Conservation (phyloP, 2,888 invertebrate species). For the Tiphia femorata region DNA sequence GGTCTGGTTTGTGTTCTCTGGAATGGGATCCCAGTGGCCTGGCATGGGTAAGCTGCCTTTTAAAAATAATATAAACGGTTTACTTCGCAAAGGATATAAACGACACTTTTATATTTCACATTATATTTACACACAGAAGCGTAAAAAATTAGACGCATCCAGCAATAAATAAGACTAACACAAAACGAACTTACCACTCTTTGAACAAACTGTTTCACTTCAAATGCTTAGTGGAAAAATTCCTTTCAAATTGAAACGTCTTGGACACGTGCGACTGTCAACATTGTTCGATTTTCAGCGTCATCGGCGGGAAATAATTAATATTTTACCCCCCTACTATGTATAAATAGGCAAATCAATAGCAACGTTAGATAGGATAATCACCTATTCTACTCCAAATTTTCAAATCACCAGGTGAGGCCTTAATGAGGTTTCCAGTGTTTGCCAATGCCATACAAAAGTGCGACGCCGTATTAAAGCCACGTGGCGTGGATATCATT, state of each 20-base stretch:
- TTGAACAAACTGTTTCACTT: no score
- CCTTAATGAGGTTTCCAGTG: slow-evolving; percentile 76
- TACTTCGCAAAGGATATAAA: no score
- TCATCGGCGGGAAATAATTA: neutral
- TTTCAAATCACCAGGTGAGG: slow-evolving; percentile 75
- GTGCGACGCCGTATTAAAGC: slow-evolving; percentile 72
- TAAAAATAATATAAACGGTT: no score
- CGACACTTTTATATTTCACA: neutral
- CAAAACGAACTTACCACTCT: no score
- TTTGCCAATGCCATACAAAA: slow-evolving; percentile 76
- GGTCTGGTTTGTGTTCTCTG: slow-evolving; percentile 91
- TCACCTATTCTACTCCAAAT: neutral
- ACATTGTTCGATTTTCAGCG: neutral
- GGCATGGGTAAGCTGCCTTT: slow-evolving; percentile 87
- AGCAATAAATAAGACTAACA: no score
- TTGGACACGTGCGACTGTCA: neutral
- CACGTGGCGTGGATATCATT: slow-evolving; percentile 75
- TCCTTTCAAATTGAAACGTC: neutral
- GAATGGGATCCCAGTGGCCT: slow-evolving; percentile 92
- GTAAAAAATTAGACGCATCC: no score
- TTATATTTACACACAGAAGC: neutral
- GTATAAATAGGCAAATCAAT: neutral
- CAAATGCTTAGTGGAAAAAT: no score
- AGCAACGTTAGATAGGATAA: neutral
- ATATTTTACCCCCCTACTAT: no score